Percentiles rank a stretch among this genome's conserved stretches.
Evolutionary conservation across 2,797 vertebrate species (phyloP).

Genomic region (Acipenser oxyrinchus): DNA sequence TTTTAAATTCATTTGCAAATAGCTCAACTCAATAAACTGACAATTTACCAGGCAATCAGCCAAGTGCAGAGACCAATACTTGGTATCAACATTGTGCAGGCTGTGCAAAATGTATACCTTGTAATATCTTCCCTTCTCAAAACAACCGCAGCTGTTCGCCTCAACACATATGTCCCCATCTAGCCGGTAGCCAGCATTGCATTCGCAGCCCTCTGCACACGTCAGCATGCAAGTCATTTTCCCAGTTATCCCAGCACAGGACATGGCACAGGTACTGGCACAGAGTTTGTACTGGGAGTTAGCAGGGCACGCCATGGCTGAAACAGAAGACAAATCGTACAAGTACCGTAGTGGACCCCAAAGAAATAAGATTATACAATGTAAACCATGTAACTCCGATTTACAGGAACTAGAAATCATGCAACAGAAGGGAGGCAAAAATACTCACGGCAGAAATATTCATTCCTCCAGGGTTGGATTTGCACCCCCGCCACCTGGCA

Average conservation of each 20-base stretch:
- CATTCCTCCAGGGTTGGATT: constrained; percentile 27
- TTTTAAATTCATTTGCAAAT: no score
- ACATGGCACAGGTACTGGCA: constrained; percentile 8
- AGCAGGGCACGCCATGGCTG: constrained; percentile 25
- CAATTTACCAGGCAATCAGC: background rate
- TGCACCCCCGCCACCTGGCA: constrained; percentile 26
- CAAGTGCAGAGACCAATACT: no score
- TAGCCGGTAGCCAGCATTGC: constrained; percentile 14
- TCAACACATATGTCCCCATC: constrained; percentile 7
- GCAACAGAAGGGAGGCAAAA: no score
- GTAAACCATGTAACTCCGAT: no score
- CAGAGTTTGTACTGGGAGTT: constrained; percentile 35
- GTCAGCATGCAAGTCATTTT: background rate
- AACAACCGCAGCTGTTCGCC: constrained; percentile 21
- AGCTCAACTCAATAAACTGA: no score
- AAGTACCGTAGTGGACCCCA: no score
- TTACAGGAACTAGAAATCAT: no score
- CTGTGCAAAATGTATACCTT: constrained; percentile 9
- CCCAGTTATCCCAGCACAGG: constrained; percentile 20
- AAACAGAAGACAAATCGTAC: background rate
- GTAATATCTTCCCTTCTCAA: constrained; percentile 19
- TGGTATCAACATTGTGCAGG: no score
- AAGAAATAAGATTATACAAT: no score
- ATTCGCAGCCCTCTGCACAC: constrained; percentile 36
- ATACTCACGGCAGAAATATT: constrained; percentile 31